Evolutionary conservation across 2,113 vertebrate species (phyloP).

Genomic region (Aegotheles bennettii): DNA sequence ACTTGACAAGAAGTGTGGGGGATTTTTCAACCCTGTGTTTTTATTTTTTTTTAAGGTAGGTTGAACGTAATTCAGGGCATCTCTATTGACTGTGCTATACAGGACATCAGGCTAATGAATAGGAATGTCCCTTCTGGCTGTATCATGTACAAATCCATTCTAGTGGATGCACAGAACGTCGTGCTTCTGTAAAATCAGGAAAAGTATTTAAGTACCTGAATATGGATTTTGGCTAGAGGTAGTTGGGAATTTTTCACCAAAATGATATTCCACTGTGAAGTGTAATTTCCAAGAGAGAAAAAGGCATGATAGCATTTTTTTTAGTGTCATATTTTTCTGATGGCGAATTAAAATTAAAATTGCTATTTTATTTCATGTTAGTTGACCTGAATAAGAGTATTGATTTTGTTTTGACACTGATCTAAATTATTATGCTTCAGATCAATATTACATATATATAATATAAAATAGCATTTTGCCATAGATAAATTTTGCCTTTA

Average conservation of each 20-base stretch:
- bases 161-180: background rate
- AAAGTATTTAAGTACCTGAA: background rate
- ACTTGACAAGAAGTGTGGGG: background rate
- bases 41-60: background rate
- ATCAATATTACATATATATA: constrained; percentile 43
- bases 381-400: constrained; percentile 24
- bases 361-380: constrained; percentile 36
- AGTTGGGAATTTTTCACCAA: background rate
- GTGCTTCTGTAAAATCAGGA: background rate
- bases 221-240: background rate
- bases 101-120: background rate
- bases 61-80: background rate
- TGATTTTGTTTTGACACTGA: constrained; percentile 50
- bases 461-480: background rate
- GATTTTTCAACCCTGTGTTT: background rate
- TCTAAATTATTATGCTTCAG: constrained; percentile 36
- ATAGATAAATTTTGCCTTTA: background rate
- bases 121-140: background rate
- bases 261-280: background rate
- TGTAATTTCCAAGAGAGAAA: background rate
- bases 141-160: background rate
- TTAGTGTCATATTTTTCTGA: background rate
- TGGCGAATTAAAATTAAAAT: constrained; percentile 15
- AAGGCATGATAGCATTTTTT: background rate
- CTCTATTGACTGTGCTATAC: background rate